phyloP scores from a whole-genome alignment of 2,797 vertebrate species.

The Enteromius afrohamiltoni region DNA sequence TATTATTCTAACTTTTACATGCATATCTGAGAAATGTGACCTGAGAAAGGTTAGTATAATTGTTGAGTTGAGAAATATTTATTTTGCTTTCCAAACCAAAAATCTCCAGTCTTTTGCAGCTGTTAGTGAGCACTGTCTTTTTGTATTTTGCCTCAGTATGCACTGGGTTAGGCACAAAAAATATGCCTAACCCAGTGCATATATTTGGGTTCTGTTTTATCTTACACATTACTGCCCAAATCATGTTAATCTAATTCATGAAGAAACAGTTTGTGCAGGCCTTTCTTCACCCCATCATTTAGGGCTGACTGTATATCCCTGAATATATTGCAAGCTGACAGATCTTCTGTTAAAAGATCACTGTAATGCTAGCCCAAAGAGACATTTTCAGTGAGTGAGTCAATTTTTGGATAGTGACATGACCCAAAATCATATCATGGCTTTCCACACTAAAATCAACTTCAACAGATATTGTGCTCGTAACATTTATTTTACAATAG shows the following conservation, averaged over 20 bases:
- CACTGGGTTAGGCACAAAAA: background rate
- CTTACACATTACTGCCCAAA: background rate
- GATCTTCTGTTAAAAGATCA: background rate
- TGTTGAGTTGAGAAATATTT: background rate
- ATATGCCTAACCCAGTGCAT: too few species aligned
- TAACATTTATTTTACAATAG: background rate
- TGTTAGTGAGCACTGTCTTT: background rate
- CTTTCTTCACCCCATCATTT: background rate
- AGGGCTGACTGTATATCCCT: background rate
- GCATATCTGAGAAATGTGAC: background rate
- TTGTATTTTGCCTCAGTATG: background rate
- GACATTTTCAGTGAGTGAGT: background rate
- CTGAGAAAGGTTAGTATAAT: background rate
- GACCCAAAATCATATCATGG: background rate
- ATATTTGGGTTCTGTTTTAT: background rate
- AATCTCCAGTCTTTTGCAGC: background rate
- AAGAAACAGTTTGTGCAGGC: background rate
- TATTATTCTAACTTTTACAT: background rate
- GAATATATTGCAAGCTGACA: background rate
- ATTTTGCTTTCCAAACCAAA: background rate
- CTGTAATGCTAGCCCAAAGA: background rate
- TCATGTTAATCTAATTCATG: background rate
- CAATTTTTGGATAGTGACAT: background rate
- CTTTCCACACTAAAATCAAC: slow-evolving; percentile 1
- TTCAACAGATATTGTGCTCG: background rate